These are phyloP conservation scores for Leptatherina wallacei DNA, from an alignment of 2,797 vertebrate genomes.

Conservation along the genomic window DNA sequence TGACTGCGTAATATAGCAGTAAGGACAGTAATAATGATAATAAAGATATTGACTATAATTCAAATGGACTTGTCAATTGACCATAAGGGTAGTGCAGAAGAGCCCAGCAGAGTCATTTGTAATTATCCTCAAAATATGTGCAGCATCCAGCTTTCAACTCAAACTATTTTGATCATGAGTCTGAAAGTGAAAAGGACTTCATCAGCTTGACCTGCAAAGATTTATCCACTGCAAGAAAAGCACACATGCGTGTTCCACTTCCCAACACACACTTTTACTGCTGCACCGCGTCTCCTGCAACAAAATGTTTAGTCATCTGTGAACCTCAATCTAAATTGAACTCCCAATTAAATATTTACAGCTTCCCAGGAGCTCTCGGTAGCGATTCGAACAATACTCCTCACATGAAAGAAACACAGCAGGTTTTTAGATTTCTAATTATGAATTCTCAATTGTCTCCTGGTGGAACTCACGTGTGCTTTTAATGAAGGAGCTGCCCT, in stretches of 20 bases:
- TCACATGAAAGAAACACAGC: constrained; percentile 9
- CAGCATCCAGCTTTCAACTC: not conserved
- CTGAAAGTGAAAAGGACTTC: not conserved
- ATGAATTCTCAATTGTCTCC: not conserved
- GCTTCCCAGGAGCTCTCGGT: constrained; percentile 20
- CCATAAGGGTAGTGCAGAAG: too few relatives aligned
- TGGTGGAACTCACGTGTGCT: not conserved
- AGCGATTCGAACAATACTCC: not conserved
- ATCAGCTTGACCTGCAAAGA: not conserved
- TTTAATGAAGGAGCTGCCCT: not conserved
- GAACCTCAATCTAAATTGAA: constrained; percentile 10
- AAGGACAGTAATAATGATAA: too few relatives aligned
- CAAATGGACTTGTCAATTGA: too few relatives aligned
- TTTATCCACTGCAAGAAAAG: not conserved
- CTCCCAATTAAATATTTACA: constrained; percentile 45
- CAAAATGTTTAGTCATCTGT: not conserved
- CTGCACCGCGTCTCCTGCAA: not conserved
- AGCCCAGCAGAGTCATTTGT: too few relatives aligned
- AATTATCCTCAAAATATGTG: too few relatives aligned
- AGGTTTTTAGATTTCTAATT: not conserved
- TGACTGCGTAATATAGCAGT: too few relatives aligned
- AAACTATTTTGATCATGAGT: not conserved
- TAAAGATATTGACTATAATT: too few relatives aligned
- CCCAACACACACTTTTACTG: not conserved
- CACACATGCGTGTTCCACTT: not conserved